phyloP scores from a whole-genome alignment of 1,140 invertebrate genomes.

The Thaumetopoea pityocampa region DNA sequence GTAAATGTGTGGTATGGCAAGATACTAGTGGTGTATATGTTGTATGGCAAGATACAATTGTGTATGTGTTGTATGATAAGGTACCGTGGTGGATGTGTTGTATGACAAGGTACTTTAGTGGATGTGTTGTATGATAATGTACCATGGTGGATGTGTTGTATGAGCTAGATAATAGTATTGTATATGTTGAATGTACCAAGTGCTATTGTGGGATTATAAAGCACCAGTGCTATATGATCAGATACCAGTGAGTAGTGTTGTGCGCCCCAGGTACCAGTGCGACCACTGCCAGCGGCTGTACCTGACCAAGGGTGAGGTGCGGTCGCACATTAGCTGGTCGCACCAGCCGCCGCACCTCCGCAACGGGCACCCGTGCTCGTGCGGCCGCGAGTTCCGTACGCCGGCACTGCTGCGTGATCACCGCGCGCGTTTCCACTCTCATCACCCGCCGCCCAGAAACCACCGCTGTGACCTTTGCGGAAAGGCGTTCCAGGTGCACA shows the following conservation, averaged over 20 bases:
- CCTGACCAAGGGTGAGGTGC: slow-evolving; percentile 40
- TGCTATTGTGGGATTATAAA: background rate
- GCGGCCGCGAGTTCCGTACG: slow-evolving; percentile 36
- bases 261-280: slow-evolving; percentile 32
- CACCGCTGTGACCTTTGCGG: slow-evolving; percentile 31
- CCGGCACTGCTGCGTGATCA: slow-evolving; percentile 30
- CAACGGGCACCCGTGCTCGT: slow-evolving; percentile 30
- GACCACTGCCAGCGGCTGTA: slow-evolving; percentile 34
- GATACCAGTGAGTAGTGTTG: background rate
- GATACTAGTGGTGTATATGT: no score
- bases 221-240: background rate
- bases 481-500: slow-evolving; percentile 29
- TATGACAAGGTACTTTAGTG: no score
- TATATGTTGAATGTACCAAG: no score
- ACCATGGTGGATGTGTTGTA: no score
- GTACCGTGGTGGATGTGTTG: no score
- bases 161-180: no score
- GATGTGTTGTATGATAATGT: no score
- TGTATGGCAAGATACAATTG: no score
- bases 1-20: no score
- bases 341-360: slow-evolving; percentile 28
- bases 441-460: slow-evolving; percentile 21
- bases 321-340: slow-evolving; percentile 42
- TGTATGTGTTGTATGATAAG: no score
- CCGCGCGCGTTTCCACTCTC: slow-evolving; percentile 21